Percentiles rank a stretch among this genome's conserved stretches.
Conservation (phyloP, 1,140 invertebrate genomes). For the Babylonia areolata region DNA sequence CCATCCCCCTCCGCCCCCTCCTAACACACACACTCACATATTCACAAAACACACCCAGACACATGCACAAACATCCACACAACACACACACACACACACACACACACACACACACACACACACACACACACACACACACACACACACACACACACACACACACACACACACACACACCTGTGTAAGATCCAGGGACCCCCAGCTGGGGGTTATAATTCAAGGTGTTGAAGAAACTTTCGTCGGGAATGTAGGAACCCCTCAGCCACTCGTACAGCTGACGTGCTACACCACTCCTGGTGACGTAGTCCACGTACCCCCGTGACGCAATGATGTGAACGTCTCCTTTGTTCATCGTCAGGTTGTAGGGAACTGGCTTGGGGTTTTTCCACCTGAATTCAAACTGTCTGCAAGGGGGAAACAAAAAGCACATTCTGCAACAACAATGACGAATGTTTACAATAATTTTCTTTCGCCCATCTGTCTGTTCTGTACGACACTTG, state of each 20-base stretch:
- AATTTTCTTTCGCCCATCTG: no score
- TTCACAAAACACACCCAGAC: no score
- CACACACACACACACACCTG: conserved; percentile 35
- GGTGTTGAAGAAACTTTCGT: conserved; percentile 65
- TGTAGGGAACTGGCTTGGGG: conserved; percentile 46
- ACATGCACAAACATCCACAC: no score
- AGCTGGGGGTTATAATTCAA: conserved; percentile 59
- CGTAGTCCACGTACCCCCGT: conserved; percentile 60
- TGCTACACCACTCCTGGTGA: conserved; percentile 48
- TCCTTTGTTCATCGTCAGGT: conserved; percentile 62
- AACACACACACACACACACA: conserved; percentile 6
- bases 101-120: conserved; percentile 21
- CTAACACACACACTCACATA: no score
- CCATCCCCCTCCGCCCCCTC: no score
- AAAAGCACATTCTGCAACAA: no score
- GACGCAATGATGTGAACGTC: conserved; percentile 60
- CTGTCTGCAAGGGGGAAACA: conserved; percentile 18
- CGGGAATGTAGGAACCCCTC: conserved; percentile 55
- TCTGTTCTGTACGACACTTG: no score
- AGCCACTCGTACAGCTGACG: conserved; percentile 61
- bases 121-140: conserved; percentile 9
- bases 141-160: background rate
- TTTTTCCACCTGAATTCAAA: conserved; percentile 37
- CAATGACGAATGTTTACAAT: no score
- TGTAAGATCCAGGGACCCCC: conserved; percentile 53